Percentiles rank a stretch among this genome's conserved stretches.
Conservation (phyloP, 2,888 invertebrate genomes). For the Nymphalis polychloros region DNA sequence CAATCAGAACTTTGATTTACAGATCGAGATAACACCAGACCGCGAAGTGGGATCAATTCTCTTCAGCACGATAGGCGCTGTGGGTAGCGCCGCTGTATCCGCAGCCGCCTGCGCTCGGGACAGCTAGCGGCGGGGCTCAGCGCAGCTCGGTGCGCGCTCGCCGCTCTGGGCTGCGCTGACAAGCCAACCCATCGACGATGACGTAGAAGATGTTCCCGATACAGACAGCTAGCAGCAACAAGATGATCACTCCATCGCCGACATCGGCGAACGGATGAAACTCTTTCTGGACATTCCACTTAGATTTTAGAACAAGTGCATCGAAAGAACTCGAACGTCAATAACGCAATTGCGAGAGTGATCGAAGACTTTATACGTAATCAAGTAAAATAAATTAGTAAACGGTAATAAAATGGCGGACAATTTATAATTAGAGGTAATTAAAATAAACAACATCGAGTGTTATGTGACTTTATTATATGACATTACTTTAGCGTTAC, state of each 20-base stretch:
- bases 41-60: slow-evolving; percentile 74
- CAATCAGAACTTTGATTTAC: slow-evolving; percentile 36
- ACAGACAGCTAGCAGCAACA: slow-evolving; percentile 80
- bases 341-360: background rate
- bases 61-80: slow-evolving; percentile 65
- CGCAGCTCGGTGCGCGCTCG: slow-evolving; percentile 79
- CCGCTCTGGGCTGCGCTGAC: slow-evolving; percentile 92
- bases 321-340: background rate
- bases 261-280: slow-evolving; percentile 80
- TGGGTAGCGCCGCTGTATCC: slow-evolving; percentile 63
- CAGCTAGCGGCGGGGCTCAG: slow-evolving; percentile 82
- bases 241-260: slow-evolving; percentile 79
- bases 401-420: no score
- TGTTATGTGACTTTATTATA: no score
- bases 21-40: slow-evolving; percentile 79
- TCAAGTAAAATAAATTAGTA: background rate
- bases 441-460: no score
- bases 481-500: no score
- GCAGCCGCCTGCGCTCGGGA: slow-evolving; percentile 69
- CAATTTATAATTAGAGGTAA: no score
- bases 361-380: no score
- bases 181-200: slow-evolving; percentile 82
- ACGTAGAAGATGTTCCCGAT: slow-evolving; percentile 58
- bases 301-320: slow-evolving; percentile 66
- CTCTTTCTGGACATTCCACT: slow-evolving; percentile 83